A percentile compares a stretch with the other conserved stretches of the same genome.
These are phyloP conservation scores for Chroicocephalus ridibundus DNA, from an alignment of 2,113 vertebrate genomes.

Conservation along the genomic window DNA sequence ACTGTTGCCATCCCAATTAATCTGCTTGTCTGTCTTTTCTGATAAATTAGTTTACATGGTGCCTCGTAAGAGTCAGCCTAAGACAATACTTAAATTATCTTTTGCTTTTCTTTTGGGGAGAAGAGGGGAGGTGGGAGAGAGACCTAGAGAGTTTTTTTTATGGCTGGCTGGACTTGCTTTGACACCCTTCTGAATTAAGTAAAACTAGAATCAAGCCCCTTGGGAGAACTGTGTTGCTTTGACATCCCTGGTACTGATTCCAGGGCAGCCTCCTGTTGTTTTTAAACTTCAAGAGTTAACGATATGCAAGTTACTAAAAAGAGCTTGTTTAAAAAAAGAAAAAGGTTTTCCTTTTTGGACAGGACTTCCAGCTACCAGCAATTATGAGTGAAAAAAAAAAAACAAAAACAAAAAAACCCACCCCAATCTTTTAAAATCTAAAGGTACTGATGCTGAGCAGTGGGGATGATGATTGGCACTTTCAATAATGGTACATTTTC, in stretches of 20 bases:
- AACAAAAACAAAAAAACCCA: background rate
- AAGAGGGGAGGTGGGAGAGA: background rate
- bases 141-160: background rate
- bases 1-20: background rate
- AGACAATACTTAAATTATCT: background rate
- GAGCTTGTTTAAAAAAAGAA: background rate
- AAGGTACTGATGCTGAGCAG: background rate
- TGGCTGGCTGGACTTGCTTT: background rate
- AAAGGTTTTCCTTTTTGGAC: background rate
- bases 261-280: background rate
- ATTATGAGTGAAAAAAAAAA: background rate
- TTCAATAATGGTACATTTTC: background rate
- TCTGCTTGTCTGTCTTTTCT: background rate
- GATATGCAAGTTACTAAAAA: background rate
- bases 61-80: background rate
- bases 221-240: background rate
- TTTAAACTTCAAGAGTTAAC: background rate
- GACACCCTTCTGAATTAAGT: background rate
- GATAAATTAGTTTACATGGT: background rate
- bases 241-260: background rate
- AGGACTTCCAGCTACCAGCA: background rate
- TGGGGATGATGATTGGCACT: background rate
- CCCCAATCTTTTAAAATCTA: fast-evolving
- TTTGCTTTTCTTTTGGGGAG: background rate
- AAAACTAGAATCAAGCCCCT: background rate